Conservation (phyloP, 37 sponge, comb jelly and placozoan genomes). For the Diacarnus erythraeanus region DNA sequence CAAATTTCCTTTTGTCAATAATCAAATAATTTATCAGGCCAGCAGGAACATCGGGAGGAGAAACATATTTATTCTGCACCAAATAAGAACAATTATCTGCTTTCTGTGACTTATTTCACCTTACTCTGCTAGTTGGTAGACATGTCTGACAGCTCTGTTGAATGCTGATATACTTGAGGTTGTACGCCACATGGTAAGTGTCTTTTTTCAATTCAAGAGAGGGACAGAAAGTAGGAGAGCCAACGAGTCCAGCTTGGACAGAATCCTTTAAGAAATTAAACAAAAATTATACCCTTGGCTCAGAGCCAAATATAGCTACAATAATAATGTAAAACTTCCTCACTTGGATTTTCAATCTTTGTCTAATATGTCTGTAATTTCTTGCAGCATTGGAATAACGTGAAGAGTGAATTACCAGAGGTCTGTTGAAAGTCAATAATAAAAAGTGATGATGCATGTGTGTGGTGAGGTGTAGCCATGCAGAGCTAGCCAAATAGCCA, state of each 20-base stretch:
- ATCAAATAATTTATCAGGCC: slow-evolving; percentile 22
- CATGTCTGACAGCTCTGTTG: slow-evolving; percentile 49
- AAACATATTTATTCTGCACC: slow-evolving; percentile 15
- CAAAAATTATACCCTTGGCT: not conserved
- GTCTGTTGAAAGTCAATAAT: no score
- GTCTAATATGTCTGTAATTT: no score
- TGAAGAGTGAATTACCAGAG: no score
- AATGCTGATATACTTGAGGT: slow-evolving; percentile 28
- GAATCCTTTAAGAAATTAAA: not conserved
- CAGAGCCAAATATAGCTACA: not conserved
- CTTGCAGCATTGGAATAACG: no score
- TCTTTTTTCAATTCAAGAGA: slow-evolving; percentile 33
- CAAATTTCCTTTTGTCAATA: slow-evolving; percentile 22
- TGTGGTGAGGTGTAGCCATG: no score
- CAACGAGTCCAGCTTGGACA: not conserved
- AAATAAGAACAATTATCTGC: no score
- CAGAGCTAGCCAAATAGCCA: no score
- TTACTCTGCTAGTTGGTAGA: slow-evolving; percentile 59
- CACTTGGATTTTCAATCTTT: no score
- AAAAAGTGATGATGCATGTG: no score
- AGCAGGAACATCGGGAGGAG: not conserved
- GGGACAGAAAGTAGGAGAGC: slow-evolving; percentile 31
- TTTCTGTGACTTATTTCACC: no score
- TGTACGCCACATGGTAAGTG: slow-evolving; percentile 12
- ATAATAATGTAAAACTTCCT: no score